Evolutionary conservation across 2,888 invertebrate genomes (phyloP).

Genomic region (Halocaridina rubra): DNA sequence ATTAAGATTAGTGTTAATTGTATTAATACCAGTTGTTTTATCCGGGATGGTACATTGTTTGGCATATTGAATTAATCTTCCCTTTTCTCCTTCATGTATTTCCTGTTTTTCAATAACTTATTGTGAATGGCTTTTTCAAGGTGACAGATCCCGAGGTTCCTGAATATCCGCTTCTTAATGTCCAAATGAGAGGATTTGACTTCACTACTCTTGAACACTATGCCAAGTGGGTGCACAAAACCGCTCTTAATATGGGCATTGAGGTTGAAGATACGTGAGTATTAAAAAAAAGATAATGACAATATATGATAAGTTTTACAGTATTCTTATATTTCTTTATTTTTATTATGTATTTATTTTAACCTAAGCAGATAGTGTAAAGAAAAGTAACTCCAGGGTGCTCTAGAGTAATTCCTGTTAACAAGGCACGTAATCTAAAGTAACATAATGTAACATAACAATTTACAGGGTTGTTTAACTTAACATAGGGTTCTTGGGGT

Average conservation of each 20-base stretch:
- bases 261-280: conserved; percentile 80
- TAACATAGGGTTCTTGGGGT: too few relatives aligned
- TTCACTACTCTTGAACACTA: conserved; percentile 84
- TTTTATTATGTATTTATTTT: too few relatives aligned
- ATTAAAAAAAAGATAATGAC: too few relatives aligned
- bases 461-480: too few relatives aligned
- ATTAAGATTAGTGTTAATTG: neutral
- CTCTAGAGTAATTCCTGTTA: too few relatives aligned
- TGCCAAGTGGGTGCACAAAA: conserved; percentile 80
- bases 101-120: neutral
- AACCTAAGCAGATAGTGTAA: too few relatives aligned
- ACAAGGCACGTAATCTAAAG: too few relatives aligned
- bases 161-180: conserved; percentile 72
- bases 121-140: neutral
- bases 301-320: too few relatives aligned
- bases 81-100: neutral
- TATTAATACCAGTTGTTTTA: neutral
- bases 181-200: conserved; percentile 86
- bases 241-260: conserved; percentile 79
- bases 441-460: too few relatives aligned
- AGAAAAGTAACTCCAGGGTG: too few relatives aligned
- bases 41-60: neutral
- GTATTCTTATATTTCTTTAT: too few relatives aligned
- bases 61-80: neutral
- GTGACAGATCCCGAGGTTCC: conserved; percentile 38